These are phyloP conservation scores for Thereva unica DNA, from an alignment of 2,888 invertebrate species.

Conservation along the genomic window DNA sequence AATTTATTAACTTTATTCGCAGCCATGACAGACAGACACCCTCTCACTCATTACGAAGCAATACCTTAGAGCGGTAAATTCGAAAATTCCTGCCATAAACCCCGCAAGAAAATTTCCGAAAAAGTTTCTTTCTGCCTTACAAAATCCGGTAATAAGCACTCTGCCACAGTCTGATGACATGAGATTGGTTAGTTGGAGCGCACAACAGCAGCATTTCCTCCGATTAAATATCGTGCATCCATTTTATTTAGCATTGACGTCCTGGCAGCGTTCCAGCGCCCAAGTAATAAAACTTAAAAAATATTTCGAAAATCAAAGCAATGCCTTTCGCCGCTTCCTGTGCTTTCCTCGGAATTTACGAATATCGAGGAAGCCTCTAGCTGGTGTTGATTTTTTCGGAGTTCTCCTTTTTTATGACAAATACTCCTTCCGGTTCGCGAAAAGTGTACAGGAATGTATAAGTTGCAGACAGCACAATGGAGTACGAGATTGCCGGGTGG, in stretches of 20 bases:
- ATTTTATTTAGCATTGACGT: not conserved
- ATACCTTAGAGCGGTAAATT: too few species aligned
- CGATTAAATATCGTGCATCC: too few species aligned
- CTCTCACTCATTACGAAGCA: too few species aligned
- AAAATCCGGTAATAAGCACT: too few species aligned
- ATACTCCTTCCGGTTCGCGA: constrained; percentile 22
- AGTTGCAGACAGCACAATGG: constrained; percentile 11
- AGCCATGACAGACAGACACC: too few species aligned
- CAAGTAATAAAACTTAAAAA: constrained; percentile 22
- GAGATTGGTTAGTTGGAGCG: too few species aligned
- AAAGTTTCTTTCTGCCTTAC: too few species aligned
- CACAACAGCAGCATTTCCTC: too few species aligned
- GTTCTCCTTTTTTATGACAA: constrained; percentile 32
- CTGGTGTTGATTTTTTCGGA: constrained; percentile 20
- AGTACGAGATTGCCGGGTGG: not conserved
- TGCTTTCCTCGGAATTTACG: constrained; percentile 8
- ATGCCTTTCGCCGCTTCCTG: not conserved
- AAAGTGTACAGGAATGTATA: constrained; percentile 20
- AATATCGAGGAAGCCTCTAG: not conserved
- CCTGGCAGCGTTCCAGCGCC: not conserved
- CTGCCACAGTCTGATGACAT: too few species aligned
- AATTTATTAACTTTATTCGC: too few species aligned
- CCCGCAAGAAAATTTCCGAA: too few species aligned
- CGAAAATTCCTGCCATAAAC: too few species aligned
- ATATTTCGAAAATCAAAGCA: constrained; percentile 20